Evolutionary conservation across 37 sponge, comb jelly and placozoan genomes (phyloP).

Genomic region (Diacarnus erythraeanus): DNA sequence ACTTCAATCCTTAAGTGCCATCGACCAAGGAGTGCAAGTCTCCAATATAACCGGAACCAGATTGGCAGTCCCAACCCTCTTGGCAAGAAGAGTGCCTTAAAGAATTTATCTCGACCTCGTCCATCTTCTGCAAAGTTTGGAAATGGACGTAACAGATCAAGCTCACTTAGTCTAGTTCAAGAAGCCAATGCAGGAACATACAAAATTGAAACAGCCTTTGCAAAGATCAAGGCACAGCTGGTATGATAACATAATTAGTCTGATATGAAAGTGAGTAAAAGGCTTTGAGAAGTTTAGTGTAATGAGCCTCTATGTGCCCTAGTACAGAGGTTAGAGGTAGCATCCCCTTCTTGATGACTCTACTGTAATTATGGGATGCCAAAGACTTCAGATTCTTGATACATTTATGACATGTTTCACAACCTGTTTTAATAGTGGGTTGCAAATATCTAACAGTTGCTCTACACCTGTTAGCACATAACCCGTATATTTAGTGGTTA

Average conservation of each 20-base stretch:
- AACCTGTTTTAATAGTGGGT: too few relatives aligned
- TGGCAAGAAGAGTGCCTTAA: not conserved
- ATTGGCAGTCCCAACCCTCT: not conserved
- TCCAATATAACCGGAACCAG: not conserved
- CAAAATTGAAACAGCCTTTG: constrained; percentile 39
- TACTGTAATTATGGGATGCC: too few relatives aligned
- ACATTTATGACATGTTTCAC: too few relatives aligned
- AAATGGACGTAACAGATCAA: not conserved
- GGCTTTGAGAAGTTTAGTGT: too few relatives aligned
- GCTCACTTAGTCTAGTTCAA: not conserved
- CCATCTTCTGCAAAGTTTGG: constrained; percentile 17
- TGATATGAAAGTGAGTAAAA: not conserved
- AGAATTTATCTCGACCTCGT: not conserved
- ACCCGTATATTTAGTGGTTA: too few relatives aligned
- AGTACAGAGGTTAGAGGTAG: too few relatives aligned
- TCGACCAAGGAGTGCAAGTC: constrained; percentile 26
- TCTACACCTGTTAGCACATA: too few relatives aligned
- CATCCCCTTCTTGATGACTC: too few relatives aligned
- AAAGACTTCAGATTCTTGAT: too few relatives aligned
- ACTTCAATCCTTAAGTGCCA: too few relatives aligned
- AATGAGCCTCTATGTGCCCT: too few relatives aligned
- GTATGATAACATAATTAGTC: constrained; percentile 10
- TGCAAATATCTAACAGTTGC: too few relatives aligned
- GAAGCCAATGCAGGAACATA: constrained; percentile 8
- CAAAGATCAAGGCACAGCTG: constrained; percentile 44